Conservation (phyloP, 1,140 invertebrate species). For the Drosophila suzukii region DNA sequence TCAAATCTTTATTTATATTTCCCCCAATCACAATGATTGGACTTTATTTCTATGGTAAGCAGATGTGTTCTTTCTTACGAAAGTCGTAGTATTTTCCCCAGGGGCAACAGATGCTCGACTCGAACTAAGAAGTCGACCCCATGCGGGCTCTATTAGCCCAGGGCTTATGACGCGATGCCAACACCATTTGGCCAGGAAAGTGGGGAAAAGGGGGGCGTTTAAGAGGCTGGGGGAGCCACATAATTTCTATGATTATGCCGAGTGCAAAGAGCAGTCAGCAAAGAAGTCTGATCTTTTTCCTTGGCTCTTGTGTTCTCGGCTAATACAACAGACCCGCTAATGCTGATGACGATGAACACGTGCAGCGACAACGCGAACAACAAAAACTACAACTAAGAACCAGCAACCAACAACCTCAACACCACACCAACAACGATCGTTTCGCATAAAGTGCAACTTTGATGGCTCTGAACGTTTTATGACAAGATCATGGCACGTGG, state of each 20-base stretch:
- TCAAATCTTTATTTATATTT: slow-evolving; percentile 30
- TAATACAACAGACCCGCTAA: slow-evolving; percentile 78
- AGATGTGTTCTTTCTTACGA: slow-evolving; percentile 23
- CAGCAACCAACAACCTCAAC: slow-evolving; percentile 25
- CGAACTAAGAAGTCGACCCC: slow-evolving; percentile 51
- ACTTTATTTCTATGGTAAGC: slow-evolving; percentile 33
- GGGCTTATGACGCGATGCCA: slow-evolving; percentile 63
- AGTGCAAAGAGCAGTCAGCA: slow-evolving; percentile 57
- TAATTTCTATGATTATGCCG: slow-evolving; percentile 74
- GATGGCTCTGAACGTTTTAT: slow-evolving; percentile 80
- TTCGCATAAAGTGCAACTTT: slow-evolving; percentile 83
- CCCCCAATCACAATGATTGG: slow-evolving; percentile 26
- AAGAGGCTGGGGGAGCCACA: slow-evolving; percentile 34
- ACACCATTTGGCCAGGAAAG: slow-evolving; percentile 63
- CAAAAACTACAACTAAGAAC: slow-evolving; percentile 32
- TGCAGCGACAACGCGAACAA: slow-evolving; percentile 37
- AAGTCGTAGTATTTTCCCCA: slow-evolving; percentile 1
- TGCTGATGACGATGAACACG: slow-evolving; percentile 77
- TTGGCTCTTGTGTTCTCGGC: slow-evolving; percentile 65
- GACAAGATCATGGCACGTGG: slow-evolving; percentile 67
- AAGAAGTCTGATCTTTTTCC: slow-evolving; percentile 39
- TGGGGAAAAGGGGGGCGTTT: slow-evolving; percentile 1
- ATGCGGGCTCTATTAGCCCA: slow-evolving; percentile 68
- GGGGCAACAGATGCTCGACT: slow-evolving; percentile 18
- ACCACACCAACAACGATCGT: slow-evolving; percentile 43